phyloP scores from a whole-genome alignment of 2,797 vertebrate species.

The Girardinus metallicus region DNA sequence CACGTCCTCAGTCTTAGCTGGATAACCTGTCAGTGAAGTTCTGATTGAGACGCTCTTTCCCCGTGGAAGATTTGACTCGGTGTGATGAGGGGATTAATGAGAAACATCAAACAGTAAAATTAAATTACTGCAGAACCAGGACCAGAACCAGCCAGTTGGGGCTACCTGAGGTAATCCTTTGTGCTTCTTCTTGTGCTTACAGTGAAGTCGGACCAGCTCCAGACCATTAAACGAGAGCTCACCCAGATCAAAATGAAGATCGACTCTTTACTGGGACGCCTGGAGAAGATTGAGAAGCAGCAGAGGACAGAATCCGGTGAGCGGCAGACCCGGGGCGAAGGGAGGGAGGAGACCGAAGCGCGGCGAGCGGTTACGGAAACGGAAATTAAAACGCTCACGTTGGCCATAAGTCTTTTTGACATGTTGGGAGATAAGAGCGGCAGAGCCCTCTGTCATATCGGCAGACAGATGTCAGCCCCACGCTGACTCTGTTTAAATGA shows the following conservation, averaged over 20 bases:
- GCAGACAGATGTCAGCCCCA: constrained; percentile 54
- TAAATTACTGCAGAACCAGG: background rate
- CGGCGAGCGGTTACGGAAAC: background rate
- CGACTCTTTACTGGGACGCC: constrained; percentile 95
- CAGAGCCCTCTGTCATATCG: constrained; percentile 65
- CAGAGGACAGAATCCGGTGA: constrained; percentile 93
- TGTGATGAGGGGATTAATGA: constrained; percentile 41
- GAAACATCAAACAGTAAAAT: constrained; percentile 25
- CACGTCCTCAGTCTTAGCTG: constrained; percentile 48
- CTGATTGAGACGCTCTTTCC: constrained; percentile 46
- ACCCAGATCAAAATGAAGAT: constrained; percentile 99
- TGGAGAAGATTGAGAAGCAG: constrained; percentile 99
- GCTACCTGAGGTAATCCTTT: background rate
- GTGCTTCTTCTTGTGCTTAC: constrained; percentile 63
- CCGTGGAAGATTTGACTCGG: constrained; percentile 40
- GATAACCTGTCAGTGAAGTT: constrained; percentile 30
- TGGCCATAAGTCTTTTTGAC: constrained; percentile 73
- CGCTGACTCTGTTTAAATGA: constrained; percentile 53
- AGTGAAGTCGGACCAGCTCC: constrained; percentile 98
- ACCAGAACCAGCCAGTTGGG: background rate
- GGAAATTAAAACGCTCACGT: constrained; percentile 64
- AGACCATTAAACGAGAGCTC: constrained; percentile 98
- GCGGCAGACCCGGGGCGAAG: constrained; percentile 33
- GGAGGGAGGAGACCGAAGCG: background rate
- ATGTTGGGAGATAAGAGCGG: constrained; percentile 65